Base-by-base conservation (phyloP, 2,888 invertebrate species). In the Chrysopilus asiliformis region DNA sequence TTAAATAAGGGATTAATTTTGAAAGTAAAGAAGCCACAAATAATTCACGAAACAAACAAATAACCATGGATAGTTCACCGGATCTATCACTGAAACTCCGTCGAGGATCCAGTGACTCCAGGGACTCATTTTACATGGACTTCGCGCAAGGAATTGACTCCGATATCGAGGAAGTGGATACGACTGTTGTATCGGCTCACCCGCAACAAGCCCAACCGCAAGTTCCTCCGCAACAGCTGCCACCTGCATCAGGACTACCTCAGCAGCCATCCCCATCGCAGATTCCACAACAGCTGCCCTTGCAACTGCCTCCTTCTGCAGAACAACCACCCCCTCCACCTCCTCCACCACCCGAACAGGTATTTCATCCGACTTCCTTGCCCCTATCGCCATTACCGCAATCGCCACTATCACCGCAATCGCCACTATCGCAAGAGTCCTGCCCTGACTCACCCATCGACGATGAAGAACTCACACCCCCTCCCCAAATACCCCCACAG, bases 71-170 rank as follows among this genome's bases (percentile, higher is more conserved):
- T 69, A 84, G 84, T 60, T 85, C 85, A 41, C 84, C 85, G 43
- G 85, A 86, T 65, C 66, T 86, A 64, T 85, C 85, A 67, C 70
- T 86, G 46, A 83, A 85, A 66, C 65, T 86, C 57, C 74, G 86
- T 49, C 75, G 85, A 40, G 84, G 85, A 34, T 85, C 84, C 24
- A 84, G 83, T 57, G 86, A 85, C 64, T 86, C 86, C 22, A 70
- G 85, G 45, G 86, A 86, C 61, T 85, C 84, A 37, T 86, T 85
- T 60, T 86, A 86, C 55, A 84, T 86, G 85, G 85, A 86, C 65
- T 84, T 86, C 58, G 86, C 84, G 52, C 83, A 82, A 67, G 86
- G 86, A 42, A 86, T 86, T 57, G 86, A 86, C 64, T 85, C 85
- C 14, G 86, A 87, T 57, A 86, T 85, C 52, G 85, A 85, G 59